Base-by-base conservation (phyloP, 2,113 vertebrate species). In the Myanophis thanlyinensis region DNA sequence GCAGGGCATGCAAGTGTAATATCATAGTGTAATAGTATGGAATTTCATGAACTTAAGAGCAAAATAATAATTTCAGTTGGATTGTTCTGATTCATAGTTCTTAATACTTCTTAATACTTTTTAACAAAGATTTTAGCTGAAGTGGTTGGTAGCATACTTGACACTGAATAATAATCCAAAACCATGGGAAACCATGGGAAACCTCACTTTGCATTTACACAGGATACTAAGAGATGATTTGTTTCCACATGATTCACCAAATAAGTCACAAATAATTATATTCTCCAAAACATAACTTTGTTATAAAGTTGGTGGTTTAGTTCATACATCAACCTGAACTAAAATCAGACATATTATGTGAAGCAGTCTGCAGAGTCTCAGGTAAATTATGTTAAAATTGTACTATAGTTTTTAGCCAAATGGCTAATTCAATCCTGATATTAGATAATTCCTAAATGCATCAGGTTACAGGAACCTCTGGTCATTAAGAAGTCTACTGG, bases 391-490 rank as follows among this genome's bases (percentile, higher is more conserved):
- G 15, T 80, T 80, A 80, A 20, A 40, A 80, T 22, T 40, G 67
- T 22, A 80, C 8, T 27, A 62, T 80, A 52, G 18, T 10, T 9
- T 4, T 85, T 44, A 52, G 49, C 13, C 3, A 53, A 90, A 53
- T 52, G 22, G 22, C 67, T 84, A 53, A 84, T 44, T 53, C 23
- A 53, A 0, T 22, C 25, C 18, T 47, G 22, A 30, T 48, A 56
- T 18, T 3, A 85, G 15, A 47, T 20, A 23, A 91, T 49, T 48
- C 27, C 47, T 59, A n/a, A 87, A 4, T n/a, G 46, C 20, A 86
- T 22, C 27, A 80, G 25, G 51, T 95, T 93, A 44, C 13, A 23
- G 27, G 5, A 93, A 67, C 13, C 89, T 59, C 35, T 93, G 88
- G n/a, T 48, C 23, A 49, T 90, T 93, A 85, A 51, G 53, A 95